Base-by-base conservation (phyloP, 2,888 invertebrate species). In the Diaperis boleti region DNA sequence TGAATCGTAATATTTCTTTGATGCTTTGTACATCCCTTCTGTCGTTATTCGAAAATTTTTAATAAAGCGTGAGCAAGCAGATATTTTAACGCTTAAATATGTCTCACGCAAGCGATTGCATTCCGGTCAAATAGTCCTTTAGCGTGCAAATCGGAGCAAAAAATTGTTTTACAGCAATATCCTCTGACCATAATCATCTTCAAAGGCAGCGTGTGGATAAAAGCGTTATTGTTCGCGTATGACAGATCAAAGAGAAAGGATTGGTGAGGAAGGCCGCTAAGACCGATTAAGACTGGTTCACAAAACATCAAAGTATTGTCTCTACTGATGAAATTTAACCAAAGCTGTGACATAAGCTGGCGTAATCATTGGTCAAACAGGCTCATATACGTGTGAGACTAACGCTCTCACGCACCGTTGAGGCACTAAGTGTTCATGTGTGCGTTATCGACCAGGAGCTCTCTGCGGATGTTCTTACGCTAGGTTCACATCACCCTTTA, bases 281-380 rank as follows among this genome's bases (percentile, higher is more conserved):
- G 70, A 70, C 69, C 68, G 50, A 70, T 70, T 70, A 70, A 69
- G 70, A 69, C 57, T 70, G 70, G 69, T 70, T 70, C 69, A 70
- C 66, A 69, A 69, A 67, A 71, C 71, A 69, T 71, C 71, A 71
- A 71, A 71, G 71, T 71, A 69, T 69, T 70, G 67, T 71, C 66
- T 68, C 59, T 65, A 42, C 11, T 69, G 66, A 71, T 71, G 65
- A 61, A 68, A 68, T 71, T 69, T 68, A 67, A 66, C 59, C 59
- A 50, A 37, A 56, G 47, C 50, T 52, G 55, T 52, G 59, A 52
- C 67, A 65, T 69, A 71, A 71, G 67, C 69, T 67, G 69, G 69
- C 66, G 71, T 66, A 71, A 71, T 71, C 64, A 71, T 71, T 71
- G 70, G 70, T 71, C 70, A 71, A 68, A 69, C 69, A 68, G 64